These are phyloP conservation scores for Rhynchonycteris naso DNA, from an alignment of 2,797 vertebrate species.

Conservation along the genomic window DNA sequence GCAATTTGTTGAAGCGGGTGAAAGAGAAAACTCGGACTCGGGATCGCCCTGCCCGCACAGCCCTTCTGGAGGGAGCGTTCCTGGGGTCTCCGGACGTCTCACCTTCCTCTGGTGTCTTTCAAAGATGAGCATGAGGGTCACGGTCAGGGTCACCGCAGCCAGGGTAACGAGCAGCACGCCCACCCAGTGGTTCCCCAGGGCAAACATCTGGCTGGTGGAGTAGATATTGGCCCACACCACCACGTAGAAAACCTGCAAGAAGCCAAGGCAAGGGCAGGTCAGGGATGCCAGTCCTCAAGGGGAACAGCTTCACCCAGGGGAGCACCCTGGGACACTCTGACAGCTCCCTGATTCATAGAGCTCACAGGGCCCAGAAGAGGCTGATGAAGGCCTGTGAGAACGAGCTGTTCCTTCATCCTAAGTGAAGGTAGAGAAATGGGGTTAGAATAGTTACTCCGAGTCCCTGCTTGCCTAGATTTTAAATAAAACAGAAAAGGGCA, in stretches of 20 bases:
- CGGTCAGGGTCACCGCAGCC: slow-evolving; percentile 75
- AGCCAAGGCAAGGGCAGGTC: background rate
- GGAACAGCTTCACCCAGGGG: background rate
- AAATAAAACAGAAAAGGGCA: slow-evolving; percentile 5
- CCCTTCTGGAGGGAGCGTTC: background rate
- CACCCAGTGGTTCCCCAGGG: slow-evolving; percentile 82
- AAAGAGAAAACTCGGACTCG: background rate
- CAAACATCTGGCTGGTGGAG: slow-evolving; percentile 84
- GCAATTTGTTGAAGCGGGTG: background rate
- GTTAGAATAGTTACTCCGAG: background rate
- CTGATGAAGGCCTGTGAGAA: background rate
- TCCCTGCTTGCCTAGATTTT: background rate
- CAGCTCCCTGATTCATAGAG: background rate
- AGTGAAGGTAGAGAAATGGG: background rate
- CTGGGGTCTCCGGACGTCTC: background rate
- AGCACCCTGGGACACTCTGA: rapidly evolving
- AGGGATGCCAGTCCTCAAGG: rapidly evolving
- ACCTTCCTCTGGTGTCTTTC: slow-evolving; percentile 84
- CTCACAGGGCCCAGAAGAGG: background rate
- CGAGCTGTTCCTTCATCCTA: background rate
- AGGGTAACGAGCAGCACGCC: slow-evolving; percentile 83
- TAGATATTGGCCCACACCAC: slow-evolving; percentile 88
- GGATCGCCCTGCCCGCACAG: too few species aligned
- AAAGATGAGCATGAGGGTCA: slow-evolving; percentile 80
- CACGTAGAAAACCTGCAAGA: slow-evolving; percentile 85